These are phyloP conservation scores for Mycogona germanica DNA, from an alignment of 2,888 invertebrate species.

Conservation along the genomic window DNA sequence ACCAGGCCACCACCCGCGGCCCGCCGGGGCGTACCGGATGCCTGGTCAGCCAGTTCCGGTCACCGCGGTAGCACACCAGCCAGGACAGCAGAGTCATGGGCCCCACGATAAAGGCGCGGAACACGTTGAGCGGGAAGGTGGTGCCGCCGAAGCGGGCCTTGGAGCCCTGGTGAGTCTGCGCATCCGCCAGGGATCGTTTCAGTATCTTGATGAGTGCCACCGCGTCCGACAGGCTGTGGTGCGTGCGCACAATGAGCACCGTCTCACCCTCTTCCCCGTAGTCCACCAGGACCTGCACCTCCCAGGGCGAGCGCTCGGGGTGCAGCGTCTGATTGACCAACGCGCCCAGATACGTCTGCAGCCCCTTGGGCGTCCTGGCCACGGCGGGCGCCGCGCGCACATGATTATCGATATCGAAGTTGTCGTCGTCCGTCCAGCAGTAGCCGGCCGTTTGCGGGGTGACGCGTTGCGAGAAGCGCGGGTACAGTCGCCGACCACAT, in stretches of 20 bases:
- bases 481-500: constrained; percentile 35
- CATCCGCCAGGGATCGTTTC: constrained; percentile 35
- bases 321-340: constrained; percentile 37
- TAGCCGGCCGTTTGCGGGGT: constrained; percentile 35
- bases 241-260: constrained; percentile 38
- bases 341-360: constrained; percentile 38
- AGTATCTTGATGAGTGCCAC: constrained; percentile 38
- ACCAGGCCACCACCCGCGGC: constrained; percentile 36
- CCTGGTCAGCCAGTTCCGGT: constrained; percentile 36
- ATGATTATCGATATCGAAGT: constrained; percentile 41
- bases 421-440: constrained; percentile 39
- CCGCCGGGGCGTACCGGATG: not conserved
- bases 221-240: constrained; percentile 42
- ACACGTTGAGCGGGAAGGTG: constrained; percentile 35
- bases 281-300: constrained; percentile 39
- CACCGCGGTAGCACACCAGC: constrained; percentile 35
- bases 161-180: constrained; percentile 26
- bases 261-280: constrained; percentile 33
- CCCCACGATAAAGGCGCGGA: constrained; percentile 39
- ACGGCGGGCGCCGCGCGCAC: constrained; percentile 35
- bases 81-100: constrained; percentile 40
- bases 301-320: constrained; percentile 41
- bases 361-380: constrained; percentile 31
- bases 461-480: constrained; percentile 38
- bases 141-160: constrained; percentile 36